Conservation (phyloP, 2,113 vertebrate species). For the Burhinus bistriatus region DNA sequence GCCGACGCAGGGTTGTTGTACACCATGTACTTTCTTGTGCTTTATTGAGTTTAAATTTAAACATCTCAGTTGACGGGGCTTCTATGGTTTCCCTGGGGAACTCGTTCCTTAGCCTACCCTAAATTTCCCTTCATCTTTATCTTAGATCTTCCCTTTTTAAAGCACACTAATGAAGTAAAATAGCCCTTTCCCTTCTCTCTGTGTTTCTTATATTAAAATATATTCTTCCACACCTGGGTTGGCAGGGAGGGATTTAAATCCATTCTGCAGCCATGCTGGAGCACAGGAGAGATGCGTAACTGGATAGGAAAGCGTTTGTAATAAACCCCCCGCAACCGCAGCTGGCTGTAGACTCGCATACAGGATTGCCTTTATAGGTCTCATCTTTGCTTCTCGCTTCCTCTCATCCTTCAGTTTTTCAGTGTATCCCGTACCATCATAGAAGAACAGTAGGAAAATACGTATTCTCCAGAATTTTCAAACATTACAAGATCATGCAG, state of each 20-base stretch:
- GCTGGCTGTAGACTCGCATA: background rate
- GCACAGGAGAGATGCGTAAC: background rate
- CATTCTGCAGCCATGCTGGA: background rate
- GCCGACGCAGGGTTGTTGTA: background rate
- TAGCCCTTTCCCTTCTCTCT: background rate
- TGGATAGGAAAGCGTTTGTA: background rate
- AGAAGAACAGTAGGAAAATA: background rate
- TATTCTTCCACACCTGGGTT: slow-evolving; percentile 19
- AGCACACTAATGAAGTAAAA: slow-evolving; percentile 47
- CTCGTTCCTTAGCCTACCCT: background rate
- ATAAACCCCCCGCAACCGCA: background rate
- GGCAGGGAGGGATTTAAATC: background rate
- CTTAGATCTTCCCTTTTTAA: slow-evolving; percentile 49
- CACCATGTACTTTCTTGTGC: background rate
- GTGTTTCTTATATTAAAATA: slow-evolving; percentile 44
- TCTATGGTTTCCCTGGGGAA: slow-evolving; percentile 46
- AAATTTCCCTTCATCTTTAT: slow-evolving; percentile 53
- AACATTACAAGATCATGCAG: background rate
- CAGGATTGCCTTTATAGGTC: background rate
- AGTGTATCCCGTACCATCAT: background rate
- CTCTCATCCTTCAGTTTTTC: background rate
- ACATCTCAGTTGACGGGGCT: background rate
- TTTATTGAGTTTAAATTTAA: slow-evolving; percentile 27
- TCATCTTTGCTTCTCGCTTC: background rate
- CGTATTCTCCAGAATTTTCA: background rate